Base-by-base conservation (phyloP, 2,113 vertebrate species). In the Setophaga kirtlandii region DNA sequence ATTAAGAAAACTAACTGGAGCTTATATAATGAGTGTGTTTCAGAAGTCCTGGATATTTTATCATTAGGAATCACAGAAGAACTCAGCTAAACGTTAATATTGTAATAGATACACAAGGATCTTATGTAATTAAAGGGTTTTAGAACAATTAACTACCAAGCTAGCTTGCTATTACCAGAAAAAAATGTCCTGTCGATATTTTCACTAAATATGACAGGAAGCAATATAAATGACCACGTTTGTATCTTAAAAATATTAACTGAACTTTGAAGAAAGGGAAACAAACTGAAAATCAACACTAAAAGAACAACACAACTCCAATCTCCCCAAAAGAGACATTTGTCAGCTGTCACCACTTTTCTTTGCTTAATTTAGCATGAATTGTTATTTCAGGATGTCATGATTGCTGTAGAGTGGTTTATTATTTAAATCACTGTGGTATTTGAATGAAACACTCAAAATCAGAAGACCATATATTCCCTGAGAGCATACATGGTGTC, bases 271-370 rank as follows among this genome's bases (percentile, higher is more conserved):
- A 83, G 81, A 91, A 95, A 87, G 41, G 9, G 60, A 63, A 96
- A 67, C 5, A 39, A 93, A 83, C 22, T 33, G 53, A 77, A 93
- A 86, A 92, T 84, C 47, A 87, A 62, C 28, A 87, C 20, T 60
- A 42, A 90, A 75, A 81, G 33, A 83, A 52, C 63, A 88, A 85
- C 31, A 86, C 52, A 93, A 93, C 62, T 89, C n/a, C 37, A 75
- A 28, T 55, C 69, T 89, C 68, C 41, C 89, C 75, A 83, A 94
- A 90, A 78, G 88, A 90, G 83, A 94, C 65, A 91, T 90, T 95
- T 96, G 92, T 96, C 96, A 97, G 96, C 93, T 97, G 96, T 53
- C 71, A 15, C 83, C 93, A 93, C 94, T 97, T 96, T 95, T 88
- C 89, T 80, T 44, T 76, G 73, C 96, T 76, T 90, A 92, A 96